Evolutionary conservation across 2,797 vertebrate species (phyloP).

Genomic region (Tympanoctomys barrerae): DNA sequence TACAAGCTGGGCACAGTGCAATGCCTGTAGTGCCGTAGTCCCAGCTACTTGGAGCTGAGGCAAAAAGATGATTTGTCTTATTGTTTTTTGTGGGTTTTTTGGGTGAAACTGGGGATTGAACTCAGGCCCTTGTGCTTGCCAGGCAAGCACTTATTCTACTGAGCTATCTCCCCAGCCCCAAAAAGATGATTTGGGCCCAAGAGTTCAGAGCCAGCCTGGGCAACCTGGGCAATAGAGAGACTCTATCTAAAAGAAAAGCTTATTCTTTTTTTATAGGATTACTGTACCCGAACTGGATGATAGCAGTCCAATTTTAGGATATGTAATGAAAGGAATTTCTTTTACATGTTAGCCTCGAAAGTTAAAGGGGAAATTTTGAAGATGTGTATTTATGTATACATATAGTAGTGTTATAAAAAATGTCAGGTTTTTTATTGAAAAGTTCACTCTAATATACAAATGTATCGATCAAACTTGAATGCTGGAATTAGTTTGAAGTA

Average conservation of each 20-base stretch:
- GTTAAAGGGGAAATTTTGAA: neutral
- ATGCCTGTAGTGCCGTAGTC: neutral
- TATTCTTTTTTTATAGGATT: conserved; percentile 80
- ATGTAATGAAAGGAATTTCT: conserved; percentile 56
- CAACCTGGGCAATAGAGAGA: neutral
- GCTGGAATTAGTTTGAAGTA: conserved; percentile 33
- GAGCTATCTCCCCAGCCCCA: no score
- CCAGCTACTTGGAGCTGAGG: neutral
- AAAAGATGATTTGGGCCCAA: neutral
- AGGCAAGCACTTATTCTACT: no score
- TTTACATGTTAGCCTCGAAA: conserved; percentile 50
- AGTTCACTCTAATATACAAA: neutral
- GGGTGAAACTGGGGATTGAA: no score
- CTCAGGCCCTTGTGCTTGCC: no score
- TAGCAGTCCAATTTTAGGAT: neutral
- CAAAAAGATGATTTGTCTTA: neutral
- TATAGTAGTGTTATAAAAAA: neutral
- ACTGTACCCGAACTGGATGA: neutral
- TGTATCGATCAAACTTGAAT: conserved; percentile 41
- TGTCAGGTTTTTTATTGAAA: conserved; percentile 29
- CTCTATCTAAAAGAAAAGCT: conserved; percentile 61
- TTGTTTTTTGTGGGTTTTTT: neutral
- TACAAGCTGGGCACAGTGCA: no score
- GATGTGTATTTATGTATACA: neutral
- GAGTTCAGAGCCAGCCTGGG: neutral